Conservation (phyloP, 2,113 vertebrate species). For the Sula dactylatra region DNA sequence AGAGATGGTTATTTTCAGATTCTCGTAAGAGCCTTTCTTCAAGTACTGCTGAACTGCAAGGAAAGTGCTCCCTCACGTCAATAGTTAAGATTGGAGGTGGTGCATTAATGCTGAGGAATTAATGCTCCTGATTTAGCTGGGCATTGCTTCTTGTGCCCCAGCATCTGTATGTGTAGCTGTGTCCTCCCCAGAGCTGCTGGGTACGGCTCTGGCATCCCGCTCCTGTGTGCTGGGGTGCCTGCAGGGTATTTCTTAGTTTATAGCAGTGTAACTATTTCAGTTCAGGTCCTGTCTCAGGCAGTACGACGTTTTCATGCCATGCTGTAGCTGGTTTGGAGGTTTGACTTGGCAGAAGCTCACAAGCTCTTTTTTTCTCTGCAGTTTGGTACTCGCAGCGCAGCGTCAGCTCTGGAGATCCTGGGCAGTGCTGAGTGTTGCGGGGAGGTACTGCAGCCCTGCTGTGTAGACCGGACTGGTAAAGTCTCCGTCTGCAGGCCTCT, state of each 20-base stretch:
- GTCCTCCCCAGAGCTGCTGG: neutral
- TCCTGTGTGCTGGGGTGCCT: neutral
- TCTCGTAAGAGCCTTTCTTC: neutral
- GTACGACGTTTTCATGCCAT: neutral
- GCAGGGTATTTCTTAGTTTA: neutral
- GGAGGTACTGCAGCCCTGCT: neutral
- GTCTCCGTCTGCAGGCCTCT: neutral
- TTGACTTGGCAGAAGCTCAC: neutral
- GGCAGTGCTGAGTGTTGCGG: neutral
- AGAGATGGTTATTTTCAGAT: neutral
- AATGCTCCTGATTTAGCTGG: neutral
- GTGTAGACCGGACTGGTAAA: neutral
- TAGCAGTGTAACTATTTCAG: neutral
- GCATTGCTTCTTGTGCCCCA: neutral
- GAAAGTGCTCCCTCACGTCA: neutral
- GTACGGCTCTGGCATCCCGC: accelerated
- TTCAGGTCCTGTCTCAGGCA: accelerated
- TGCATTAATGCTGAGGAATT: neutral
- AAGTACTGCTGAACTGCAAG: neutral
- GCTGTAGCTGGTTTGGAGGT: neutral
- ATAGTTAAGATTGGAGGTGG: neutral
- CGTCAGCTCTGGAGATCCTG: accelerated
- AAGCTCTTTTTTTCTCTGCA: neutral
- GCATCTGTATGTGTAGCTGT: neutral
- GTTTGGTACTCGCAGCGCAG: accelerated